Conservation (phyloP, 2,113 vertebrate species). For the Perca schrenkii region DNA sequence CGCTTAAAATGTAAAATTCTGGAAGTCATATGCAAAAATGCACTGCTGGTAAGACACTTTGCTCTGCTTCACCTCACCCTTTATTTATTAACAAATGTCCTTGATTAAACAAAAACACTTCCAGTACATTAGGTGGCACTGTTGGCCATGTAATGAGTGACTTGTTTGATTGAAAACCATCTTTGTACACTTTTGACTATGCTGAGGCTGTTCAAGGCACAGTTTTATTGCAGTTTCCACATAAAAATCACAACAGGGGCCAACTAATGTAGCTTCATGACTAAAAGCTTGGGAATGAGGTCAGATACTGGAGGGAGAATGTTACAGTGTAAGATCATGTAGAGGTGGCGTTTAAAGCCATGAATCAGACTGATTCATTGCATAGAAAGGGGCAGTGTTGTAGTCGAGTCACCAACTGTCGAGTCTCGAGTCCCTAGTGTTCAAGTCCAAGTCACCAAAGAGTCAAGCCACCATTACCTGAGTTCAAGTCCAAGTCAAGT, state of each 20-base stretch:
- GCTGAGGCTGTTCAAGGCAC: background rate
- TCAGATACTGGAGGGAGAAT: background rate
- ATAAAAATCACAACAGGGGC: background rate
- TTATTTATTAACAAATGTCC: background rate
- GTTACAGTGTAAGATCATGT: background rate
- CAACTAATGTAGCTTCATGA: background rate
- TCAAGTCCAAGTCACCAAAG: no score
- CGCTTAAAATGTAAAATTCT: background rate
- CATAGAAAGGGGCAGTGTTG: background rate
- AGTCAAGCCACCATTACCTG: no score
- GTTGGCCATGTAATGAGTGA: slow-evolving; percentile 3
- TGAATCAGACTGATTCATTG: background rate
- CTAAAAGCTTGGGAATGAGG: background rate
- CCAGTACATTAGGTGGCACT: slow-evolving; percentile 40
- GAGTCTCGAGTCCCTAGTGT: no score
- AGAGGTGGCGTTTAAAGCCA: background rate
- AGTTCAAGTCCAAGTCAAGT: no score
- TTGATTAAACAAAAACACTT: background rate
- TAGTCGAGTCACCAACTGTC: no score
- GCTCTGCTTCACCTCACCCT: background rate
- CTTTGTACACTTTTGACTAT: background rate
- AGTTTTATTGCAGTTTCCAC: background rate
- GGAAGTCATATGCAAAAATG: background rate
- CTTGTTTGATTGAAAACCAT: background rate
- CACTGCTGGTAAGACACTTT: background rate